A percentile compares a stretch with the other conserved stretches of the same genome.
These are phyloP conservation scores for Cisticola juncidis DNA, from an alignment of 2,113 vertebrate genomes.

Conservation along the genomic window DNA sequence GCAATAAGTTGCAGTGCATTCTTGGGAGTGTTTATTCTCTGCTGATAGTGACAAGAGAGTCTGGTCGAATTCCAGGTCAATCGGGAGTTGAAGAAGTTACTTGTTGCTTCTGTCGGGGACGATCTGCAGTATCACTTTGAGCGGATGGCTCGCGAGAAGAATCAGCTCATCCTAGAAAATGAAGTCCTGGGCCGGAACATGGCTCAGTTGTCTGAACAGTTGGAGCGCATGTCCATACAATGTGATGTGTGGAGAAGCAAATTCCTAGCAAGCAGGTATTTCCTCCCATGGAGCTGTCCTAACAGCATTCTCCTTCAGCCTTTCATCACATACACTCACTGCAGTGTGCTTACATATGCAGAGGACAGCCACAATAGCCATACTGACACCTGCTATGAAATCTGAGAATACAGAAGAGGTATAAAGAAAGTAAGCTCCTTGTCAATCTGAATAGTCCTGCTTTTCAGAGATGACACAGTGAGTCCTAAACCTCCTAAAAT, in stretches of 20 bases:
- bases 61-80: slow-evolving; percentile 82
- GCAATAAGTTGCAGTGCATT: not conserved
- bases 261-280: slow-evolving; percentile 95
- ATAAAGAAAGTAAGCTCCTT: not conserved
- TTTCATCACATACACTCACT: not conserved
- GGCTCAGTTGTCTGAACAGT: slow-evolving; percentile 86
- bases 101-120: slow-evolving; percentile 94
- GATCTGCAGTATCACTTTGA: slow-evolving; percentile 98
- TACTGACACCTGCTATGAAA: not conserved
- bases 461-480: not conserved
- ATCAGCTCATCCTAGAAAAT: slow-evolving; percentile 93
- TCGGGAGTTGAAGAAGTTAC: slow-evolving; percentile 92
- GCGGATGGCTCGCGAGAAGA: slow-evolving; percentile 91
- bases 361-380: not conserved
- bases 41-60: not conserved
- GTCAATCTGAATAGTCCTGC: not conserved
- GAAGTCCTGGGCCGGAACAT: slow-evolving; percentile 83
- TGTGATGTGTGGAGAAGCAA: slow-evolving; percentile 99
- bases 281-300: not conserved
- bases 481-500: not conserved
- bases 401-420: not conserved
- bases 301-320: not conserved
- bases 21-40: not conserved
- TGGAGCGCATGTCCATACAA: slow-evolving; percentile 95
- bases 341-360: not conserved